phyloP scores from a whole-genome alignment of 2,888 invertebrate species.

The Charanyca ferruginea region DNA sequence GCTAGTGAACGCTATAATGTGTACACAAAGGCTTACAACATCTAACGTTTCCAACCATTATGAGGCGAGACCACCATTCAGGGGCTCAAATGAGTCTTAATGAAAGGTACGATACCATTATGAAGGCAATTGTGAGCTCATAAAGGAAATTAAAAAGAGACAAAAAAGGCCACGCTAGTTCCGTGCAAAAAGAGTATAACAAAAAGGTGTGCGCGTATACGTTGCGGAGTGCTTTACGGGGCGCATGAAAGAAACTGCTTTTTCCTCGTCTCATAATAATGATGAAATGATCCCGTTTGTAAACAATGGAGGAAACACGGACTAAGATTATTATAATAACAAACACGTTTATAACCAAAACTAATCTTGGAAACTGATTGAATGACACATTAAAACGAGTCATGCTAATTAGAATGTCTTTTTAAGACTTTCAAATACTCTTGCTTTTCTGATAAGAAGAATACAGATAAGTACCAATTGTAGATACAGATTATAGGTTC shows the following conservation, averaged over 20 bases:
- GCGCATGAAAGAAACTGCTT: conserved; percentile 67
- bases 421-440: neutral
- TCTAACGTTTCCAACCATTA: conserved; percentile 85
- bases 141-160: conserved; percentile 89
- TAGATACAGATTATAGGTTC: conserved; percentile 4
- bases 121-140: conserved; percentile 87
- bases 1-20: conserved; percentile 76
- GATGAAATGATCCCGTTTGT: conserved; percentile 50
- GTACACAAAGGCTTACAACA: conserved; percentile 84
- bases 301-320: conserved; percentile 38
- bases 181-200: conserved; percentile 68
- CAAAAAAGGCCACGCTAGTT: conserved; percentile 75
- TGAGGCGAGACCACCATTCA: conserved; percentile 84
- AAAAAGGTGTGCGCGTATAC: conserved; percentile 70
- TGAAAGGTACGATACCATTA: conserved; percentile 88
- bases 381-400: neutral
- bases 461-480: conserved; percentile 1
- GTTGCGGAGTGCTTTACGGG: conserved; percentile 63
- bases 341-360: neutral
- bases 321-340: conserved; percentile 3
- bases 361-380: neutral
- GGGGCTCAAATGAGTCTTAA: conserved; percentile 86
- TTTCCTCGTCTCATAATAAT: conserved; percentile 51
- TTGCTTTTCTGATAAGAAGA: neutral
- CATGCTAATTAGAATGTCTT: neutral